Evolutionary conservation across 2,888 invertebrate genomes (phyloP), one percentile per base, ranked within the genome.

Genomic region (Scaptomyza polygonia): DNA sequence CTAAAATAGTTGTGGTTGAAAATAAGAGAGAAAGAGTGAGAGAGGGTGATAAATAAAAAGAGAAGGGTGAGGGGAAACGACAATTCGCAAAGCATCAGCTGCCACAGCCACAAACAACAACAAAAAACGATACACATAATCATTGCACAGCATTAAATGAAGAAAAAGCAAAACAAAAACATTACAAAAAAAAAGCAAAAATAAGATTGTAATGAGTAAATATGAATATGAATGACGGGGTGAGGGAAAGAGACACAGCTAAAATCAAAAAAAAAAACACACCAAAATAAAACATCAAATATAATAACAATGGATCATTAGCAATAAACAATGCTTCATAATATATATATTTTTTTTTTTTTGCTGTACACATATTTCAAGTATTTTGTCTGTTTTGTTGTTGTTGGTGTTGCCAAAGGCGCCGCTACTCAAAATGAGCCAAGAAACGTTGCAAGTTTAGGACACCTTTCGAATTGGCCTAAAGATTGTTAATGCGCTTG

Each of bases 391-490:
- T n/a, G n/a, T 42, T 29, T 48, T 29, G 11, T 29, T 25, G 25
- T 40, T 71, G 47, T 21, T 29, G 49, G 27, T 54, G 21, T 21
- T 56, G 71, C 74, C 56, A 49, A 9, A 57, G 72, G 74, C 57
- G 68, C 67, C 73, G 71, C 73, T 43, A 51, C 0, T 44, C 55
- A 54, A 51, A 45, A 40, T 9, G 12, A 12, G 48, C 18, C 14
- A 32, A 27, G 16, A 40, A 53, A 49, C 48, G 32, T 66, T 30
- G 34, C 34, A 27, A 30, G 73, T 55, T 62, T 77, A 56, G 62
- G 78, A 73, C 56, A 59, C 78, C 73, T 77, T 77, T 73, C 67
- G 55, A 77, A 73, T 77, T 77, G 55, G 73, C 73, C 73, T 12
- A 48, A 56, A 77, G 73, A 67, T 67, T 48, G 77, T 73, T 67